Evolutionary conservation across 2,797 vertebrate genomes (phyloP).

Genomic region (Alcedo atthis): DNA sequence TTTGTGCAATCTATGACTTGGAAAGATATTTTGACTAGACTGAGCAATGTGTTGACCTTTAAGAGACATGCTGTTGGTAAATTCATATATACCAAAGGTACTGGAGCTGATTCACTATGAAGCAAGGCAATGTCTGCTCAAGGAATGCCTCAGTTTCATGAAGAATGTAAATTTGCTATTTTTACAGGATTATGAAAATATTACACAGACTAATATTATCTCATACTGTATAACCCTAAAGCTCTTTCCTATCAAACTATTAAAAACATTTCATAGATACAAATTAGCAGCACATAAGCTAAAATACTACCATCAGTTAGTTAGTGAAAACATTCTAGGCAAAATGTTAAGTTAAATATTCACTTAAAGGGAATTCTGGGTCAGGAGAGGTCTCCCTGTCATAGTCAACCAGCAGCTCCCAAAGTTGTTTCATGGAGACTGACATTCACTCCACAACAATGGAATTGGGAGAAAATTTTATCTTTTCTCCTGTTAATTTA

Average conservation of each 20-base stretch:
- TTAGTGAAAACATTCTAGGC: neutral
- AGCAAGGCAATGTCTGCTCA: neutral
- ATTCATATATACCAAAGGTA: slow-evolving; percentile 51
- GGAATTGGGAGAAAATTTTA: neutral
- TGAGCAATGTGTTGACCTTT: slow-evolving; percentile 33
- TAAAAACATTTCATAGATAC: neutral
- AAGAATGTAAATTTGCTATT: neutral
- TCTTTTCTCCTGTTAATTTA: neutral
- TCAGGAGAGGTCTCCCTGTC: neutral
- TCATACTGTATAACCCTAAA: neutral
- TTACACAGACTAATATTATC: neutral
- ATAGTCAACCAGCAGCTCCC: neutral
- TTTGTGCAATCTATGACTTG: slow-evolving; percentile 54
- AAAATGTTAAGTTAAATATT: neutral
- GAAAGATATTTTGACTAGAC: neutral
- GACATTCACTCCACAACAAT: neutral
- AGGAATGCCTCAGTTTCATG: neutral
- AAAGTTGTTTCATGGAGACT: neutral
- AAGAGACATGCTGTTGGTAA: slow-evolving; percentile 8
- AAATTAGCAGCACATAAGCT: neutral
- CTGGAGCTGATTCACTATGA: slow-evolving; percentile 3
- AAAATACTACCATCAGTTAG: neutral
- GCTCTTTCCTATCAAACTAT: neutral
- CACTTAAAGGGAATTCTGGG: neutral
- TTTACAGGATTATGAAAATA: neutral